Percentiles rank a stretch among this genome's conserved stretches.
Conservation (phyloP, 1,140 invertebrate genomes). For the Orchesella cincta region DNA sequence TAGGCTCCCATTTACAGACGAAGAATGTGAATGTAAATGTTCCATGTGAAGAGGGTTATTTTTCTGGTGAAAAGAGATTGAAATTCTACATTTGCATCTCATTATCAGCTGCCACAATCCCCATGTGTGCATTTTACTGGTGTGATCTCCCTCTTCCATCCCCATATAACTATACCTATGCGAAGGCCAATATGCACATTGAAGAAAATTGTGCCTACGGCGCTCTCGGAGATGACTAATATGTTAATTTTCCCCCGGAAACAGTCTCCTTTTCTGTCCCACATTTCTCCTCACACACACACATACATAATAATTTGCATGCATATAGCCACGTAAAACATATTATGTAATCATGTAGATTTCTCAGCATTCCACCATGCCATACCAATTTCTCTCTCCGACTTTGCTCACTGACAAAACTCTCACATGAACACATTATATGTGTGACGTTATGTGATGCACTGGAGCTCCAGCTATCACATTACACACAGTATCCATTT, state of each 20-base stretch:
- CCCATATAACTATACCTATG: neutral
- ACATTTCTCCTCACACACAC: neutral
- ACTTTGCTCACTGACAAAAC: too few species aligned
- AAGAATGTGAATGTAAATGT: too few species aligned
- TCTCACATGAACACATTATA: too few species aligned
- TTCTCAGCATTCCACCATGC: too few species aligned
- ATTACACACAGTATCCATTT: too few species aligned
- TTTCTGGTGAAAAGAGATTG: neutral
- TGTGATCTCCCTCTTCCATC: neutral
- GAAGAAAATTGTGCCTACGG: neutral
- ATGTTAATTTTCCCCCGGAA: constrained; percentile 16
- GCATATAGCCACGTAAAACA: neutral
- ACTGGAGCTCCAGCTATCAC: too few species aligned
- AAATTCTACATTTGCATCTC: constrained; percentile 22
- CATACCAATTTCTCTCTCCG: too few species aligned
- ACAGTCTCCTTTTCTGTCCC: neutral
- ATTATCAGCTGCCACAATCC: neutral
- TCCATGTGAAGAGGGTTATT: too few species aligned
- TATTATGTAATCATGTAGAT: neutral
- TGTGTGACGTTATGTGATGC: too few species aligned
- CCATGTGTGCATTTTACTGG: neutral
- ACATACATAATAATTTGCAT: too few species aligned
- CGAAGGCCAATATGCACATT: neutral
- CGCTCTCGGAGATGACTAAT: constrained; percentile 5
- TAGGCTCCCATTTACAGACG: too few species aligned